A percentile compares a stretch with the other conserved stretches of the same genome.
Conservation (phyloP, 2,797 vertebrate genomes). For the Holocentrus rufus region DNA sequence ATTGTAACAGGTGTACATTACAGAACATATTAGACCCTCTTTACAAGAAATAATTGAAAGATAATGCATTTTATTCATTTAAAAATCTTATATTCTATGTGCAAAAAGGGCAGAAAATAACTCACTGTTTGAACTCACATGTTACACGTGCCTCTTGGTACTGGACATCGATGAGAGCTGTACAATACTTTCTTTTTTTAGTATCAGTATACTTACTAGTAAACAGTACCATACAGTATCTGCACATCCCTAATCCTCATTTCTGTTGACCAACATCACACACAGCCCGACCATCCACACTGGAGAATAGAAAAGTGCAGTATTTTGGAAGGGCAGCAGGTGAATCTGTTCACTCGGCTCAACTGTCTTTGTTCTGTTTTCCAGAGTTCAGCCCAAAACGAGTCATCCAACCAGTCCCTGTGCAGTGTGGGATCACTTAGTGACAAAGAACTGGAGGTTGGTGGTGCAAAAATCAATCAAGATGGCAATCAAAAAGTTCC, state of each 20-base stretch:
- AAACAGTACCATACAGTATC: neutral
- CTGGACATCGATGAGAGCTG: no score
- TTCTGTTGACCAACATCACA: neutral
- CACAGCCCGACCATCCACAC: neutral
- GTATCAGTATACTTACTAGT: neutral
- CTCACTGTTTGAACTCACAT: no score
- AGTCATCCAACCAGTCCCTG: slow-evolving; percentile 96
- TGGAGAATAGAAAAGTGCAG: neutral
- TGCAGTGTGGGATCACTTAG: slow-evolving; percentile 95
- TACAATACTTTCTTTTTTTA: no score
- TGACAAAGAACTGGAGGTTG: slow-evolving; percentile 95
- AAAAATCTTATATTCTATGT: no score
- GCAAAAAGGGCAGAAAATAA: no score
- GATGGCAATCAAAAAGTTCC: neutral
- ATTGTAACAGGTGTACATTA: no score
- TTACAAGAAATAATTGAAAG: no score
- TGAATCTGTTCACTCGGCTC: slow-evolving; percentile 24
- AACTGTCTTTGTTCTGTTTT: slow-evolving; percentile 35
- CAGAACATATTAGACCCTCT: no score
- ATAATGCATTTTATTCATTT: no score
- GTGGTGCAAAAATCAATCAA: slow-evolving; percentile 19
- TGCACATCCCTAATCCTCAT: neutral
- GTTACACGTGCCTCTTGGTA: no score
- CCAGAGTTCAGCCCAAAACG: slow-evolving; percentile 91
- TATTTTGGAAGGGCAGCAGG: neutral